A percentile compares a stretch with the other conserved stretches of the same genome.
These are phyloP conservation scores for Acrobasis consociella DNA, from an alignment of 2,888 invertebrate genomes.

Conservation along the genomic window DNA sequence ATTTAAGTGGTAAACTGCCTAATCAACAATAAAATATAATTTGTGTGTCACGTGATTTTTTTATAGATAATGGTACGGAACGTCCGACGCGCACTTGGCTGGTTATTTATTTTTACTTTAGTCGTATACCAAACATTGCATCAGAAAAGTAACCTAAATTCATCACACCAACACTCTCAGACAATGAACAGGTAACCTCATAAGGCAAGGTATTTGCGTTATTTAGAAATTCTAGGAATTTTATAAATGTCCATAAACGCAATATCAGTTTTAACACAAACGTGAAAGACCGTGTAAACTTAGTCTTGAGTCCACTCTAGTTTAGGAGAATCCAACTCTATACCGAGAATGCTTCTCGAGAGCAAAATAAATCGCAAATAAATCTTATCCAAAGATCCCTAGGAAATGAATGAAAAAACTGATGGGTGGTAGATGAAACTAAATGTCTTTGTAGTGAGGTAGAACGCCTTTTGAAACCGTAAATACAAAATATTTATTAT, in stretches of 20 bases:
- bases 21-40: no score
- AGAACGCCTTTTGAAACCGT: no score
- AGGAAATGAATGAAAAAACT: no score
- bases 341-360: no score
- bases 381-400: no score
- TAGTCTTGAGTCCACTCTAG: not conserved
- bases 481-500: no score
- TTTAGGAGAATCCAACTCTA: not conserved
- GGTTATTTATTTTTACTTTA: not conserved
- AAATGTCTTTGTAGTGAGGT: no score
- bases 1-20: not conserved
- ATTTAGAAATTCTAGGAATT: not conserved
- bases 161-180: not conserved
- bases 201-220: not conserved
- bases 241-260: not conserved
- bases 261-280: not conserved
- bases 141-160: conserved; percentile 3
- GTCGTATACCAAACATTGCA: not conserved
- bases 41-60: no score
- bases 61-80: no score
- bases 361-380: no score
- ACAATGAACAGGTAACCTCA: not conserved
- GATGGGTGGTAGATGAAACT: no score
- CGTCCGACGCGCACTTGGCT: no score
- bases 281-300: not conserved